A percentile compares a stretch with the other conserved stretches of the same genome.
Conservation (phyloP, 2,888 invertebrate species). For the Thymelicus acteon region DNA sequence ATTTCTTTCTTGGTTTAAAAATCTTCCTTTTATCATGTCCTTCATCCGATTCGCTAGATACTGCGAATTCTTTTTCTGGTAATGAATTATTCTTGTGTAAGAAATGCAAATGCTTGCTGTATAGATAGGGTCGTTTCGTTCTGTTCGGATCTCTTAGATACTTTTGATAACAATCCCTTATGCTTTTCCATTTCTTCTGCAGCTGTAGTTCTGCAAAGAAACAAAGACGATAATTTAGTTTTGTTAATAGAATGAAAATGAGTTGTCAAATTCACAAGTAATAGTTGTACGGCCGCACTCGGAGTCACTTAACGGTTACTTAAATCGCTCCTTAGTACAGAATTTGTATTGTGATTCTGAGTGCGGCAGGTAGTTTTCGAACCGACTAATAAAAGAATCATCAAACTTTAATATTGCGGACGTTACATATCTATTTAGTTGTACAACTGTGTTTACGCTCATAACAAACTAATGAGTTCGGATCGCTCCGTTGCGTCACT, state of each 20-base stretch:
- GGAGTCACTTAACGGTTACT: too few species aligned
- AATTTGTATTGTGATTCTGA: too few species aligned
- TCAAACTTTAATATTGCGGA: conserved; percentile 2
- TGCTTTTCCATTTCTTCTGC: conserved; percentile 80
- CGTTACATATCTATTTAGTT: conserved; percentile 8
- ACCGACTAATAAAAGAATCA: background rate
- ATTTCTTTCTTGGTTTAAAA: conserved; percentile 61
- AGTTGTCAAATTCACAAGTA: too few species aligned
- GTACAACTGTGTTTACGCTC: conserved; percentile 11
- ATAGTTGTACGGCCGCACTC: too few species aligned
- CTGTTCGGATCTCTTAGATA: conserved; percentile 65
- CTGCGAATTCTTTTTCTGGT: conserved; percentile 44
- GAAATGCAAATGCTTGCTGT: conserved; percentile 67
- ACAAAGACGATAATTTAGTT: background rate
- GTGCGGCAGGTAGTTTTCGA: background rate
- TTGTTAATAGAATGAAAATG: too few species aligned
- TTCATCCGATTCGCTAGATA: conserved; percentile 61
- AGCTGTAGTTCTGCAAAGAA: conserved; percentile 72
- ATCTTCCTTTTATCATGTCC: conserved; percentile 46
- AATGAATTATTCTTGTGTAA: conserved; percentile 58
- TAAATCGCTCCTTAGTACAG: too few species aligned
- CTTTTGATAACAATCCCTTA: conserved; percentile 74
- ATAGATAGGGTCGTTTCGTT: conserved; percentile 70
- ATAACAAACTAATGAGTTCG: conserved; percentile 13
- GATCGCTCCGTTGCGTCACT: conserved; percentile 11